Conservation (phyloP, 2,797 vertebrate genomes). For the Lutjanus campechanus region DNA sequence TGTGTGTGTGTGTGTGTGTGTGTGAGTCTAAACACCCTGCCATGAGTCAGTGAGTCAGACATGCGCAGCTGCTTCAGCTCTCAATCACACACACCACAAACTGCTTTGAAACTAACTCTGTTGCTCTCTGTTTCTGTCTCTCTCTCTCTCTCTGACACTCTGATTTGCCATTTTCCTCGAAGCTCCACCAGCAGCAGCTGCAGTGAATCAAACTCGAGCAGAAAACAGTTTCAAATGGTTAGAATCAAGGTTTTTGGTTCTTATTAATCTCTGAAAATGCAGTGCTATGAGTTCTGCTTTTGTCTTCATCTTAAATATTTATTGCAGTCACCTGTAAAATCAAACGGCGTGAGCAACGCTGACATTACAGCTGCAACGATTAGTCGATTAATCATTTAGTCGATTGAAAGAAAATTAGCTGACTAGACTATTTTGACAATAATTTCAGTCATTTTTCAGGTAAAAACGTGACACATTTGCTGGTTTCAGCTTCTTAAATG, state of each 20-base stretch:
- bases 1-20: conserved; percentile 46
- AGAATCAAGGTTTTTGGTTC: background rate
- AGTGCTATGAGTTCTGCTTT: background rate
- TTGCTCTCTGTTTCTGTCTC: conserved; percentile 47
- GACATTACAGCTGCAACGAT: too few species aligned
- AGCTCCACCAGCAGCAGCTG: conserved; percentile 29
- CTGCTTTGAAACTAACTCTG: conserved; percentile 68
- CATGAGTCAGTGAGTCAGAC: conserved; percentile 82
- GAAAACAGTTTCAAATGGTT: background rate
- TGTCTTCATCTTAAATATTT: background rate
- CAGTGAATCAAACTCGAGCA: conserved; percentile 2
- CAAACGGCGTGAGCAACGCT: background rate
- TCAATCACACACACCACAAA: conserved; percentile 61
- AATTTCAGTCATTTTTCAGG: too few species aligned
- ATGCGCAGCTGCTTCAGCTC: conserved; percentile 82
- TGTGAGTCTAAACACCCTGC: conserved; percentile 67
- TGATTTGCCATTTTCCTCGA: conserved; percentile 46
- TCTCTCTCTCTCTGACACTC: conserved; percentile 36
- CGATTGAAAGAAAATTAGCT: too few species aligned
- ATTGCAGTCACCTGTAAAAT: background rate
- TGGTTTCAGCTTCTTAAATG: too few species aligned
- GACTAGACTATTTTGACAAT: too few species aligned
- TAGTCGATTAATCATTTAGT: too few species aligned
- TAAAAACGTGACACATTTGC: too few species aligned
- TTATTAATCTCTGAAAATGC: background rate